Conservation (phyloP, 2,888 invertebrate species). For the Patella caerulea region DNA sequence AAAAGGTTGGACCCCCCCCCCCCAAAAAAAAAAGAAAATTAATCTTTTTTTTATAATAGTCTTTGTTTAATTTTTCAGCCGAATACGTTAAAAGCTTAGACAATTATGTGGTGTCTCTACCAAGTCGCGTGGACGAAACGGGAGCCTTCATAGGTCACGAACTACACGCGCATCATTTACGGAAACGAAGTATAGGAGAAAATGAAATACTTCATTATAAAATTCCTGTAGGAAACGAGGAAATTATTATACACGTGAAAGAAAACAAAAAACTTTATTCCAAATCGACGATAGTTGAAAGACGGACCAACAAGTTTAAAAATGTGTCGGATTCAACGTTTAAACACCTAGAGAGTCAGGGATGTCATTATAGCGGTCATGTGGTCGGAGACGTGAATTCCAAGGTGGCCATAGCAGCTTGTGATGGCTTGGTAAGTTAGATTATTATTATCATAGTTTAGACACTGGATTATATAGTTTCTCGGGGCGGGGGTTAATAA, state of each 20-base stretch:
- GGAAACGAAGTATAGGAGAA: constrained; percentile 42
- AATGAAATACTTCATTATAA: constrained; percentile 56
- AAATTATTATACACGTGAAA: constrained; percentile 69
- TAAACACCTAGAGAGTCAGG: constrained; percentile 63
- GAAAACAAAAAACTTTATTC: constrained; percentile 80
- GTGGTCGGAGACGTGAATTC: constrained; percentile 81
- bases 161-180: constrained; percentile 50
- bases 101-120: constrained; percentile 53
- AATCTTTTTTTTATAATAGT: neutral
- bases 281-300: constrained; percentile 82
- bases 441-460: no score
- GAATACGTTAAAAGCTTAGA: constrained; percentile 48
- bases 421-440: constrained; percentile 84
- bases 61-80: constrained; percentile 47
- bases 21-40: no score
- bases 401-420: constrained; percentile 84
- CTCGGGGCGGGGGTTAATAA: no score
- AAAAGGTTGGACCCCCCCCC: no score
- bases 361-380: constrained; percentile 85
- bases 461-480: no score
- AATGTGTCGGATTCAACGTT: constrained; percentile 58
- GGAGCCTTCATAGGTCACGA: constrained; percentile 55
- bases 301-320: constrained; percentile 73
- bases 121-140: constrained; percentile 50
- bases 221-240: constrained; percentile 49